phyloP scores from a whole-genome alignment of 2,888 invertebrate species.

The Drosophila stalkeri region DNA sequence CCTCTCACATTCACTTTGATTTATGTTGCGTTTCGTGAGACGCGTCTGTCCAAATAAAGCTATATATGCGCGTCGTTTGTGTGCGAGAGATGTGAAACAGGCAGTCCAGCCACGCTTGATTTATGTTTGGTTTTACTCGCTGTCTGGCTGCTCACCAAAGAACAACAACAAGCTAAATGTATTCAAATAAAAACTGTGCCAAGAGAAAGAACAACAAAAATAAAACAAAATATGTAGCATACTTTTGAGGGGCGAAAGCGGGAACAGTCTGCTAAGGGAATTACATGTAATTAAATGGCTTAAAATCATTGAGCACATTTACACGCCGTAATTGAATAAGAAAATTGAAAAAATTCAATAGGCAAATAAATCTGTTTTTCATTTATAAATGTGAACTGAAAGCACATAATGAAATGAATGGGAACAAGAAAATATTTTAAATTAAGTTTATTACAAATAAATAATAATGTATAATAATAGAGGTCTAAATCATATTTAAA shows the following conservation, averaged over 20 bases:
- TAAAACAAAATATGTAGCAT: conserved; percentile 10
- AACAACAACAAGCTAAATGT: conserved; percentile 12
- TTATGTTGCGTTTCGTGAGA: conserved; percentile 51
- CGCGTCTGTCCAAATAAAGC: conserved; percentile 53
- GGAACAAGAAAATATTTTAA: not conserved
- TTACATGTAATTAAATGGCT: conserved; percentile 59
- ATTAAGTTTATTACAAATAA: not conserved
- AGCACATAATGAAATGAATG: not conserved
- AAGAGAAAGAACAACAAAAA: not conserved
- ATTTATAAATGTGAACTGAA: not conserved
- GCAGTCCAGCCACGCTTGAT: conserved; percentile 43
- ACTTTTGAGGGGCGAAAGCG: conserved; percentile 16
- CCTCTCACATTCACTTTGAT: conserved; percentile 44
- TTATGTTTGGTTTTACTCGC: conserved; percentile 36
- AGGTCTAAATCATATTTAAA: no score
- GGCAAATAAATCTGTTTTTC: not conserved
- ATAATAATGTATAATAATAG: no score
- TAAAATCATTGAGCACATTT: conserved; percentile 62
- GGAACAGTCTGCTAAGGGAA: not conserved
- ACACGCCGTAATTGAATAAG: conserved; percentile 30
- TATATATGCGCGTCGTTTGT: not conserved
- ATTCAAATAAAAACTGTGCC: conserved; percentile 49
- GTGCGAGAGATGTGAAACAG: not conserved
- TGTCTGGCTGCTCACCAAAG: conserved; percentile 21
- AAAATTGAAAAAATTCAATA: conserved; percentile 33